Percentiles rank a stretch among this genome's conserved stretches.
Evolutionary conservation across 2,888 invertebrate species (phyloP).

Genomic region (Cerastoderma edule): DNA sequence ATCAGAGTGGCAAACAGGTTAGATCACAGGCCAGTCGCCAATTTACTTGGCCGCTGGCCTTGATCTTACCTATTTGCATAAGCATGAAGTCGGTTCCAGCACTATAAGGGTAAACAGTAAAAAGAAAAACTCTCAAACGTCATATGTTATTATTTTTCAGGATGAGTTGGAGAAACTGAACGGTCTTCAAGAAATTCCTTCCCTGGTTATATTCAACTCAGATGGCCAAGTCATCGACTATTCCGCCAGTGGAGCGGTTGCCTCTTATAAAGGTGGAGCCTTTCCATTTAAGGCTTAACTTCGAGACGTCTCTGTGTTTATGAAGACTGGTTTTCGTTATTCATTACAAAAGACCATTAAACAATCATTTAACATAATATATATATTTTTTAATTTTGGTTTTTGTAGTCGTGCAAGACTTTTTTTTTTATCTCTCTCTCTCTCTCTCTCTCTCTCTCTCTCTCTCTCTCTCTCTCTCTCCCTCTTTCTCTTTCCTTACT

Average conservation of each 20-base stretch:
- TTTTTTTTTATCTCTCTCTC: constrained; percentile 3
- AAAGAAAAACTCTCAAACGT: background rate
- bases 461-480: constrained; percentile 2
- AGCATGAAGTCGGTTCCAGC: background rate
- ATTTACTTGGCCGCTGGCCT: background rate
- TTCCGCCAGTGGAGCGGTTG: constrained; percentile 27
- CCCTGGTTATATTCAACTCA: constrained; percentile 62
- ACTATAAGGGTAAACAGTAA: background rate
- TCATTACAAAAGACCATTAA: no score
- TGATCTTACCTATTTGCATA: background rate
- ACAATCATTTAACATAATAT: no score
- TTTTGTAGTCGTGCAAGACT: no score
- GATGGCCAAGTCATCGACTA: constrained; percentile 27
- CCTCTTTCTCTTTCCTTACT: background rate
- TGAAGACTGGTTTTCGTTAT: no score
- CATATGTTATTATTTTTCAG: constrained; percentile 31
- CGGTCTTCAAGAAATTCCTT: constrained; percentile 68
- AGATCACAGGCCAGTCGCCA: background rate
- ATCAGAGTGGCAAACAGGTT: no score
- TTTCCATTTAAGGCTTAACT: background rate
- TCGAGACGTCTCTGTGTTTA: no score
- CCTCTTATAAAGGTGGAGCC: constrained; percentile 1
- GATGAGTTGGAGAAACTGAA: constrained; percentile 46
- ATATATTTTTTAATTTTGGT: no score
- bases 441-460: constrained; percentile 8